Evolutionary conservation across 2,797 vertebrate genomes (phyloP).

Genomic region (Chrysolophus pictus): DNA sequence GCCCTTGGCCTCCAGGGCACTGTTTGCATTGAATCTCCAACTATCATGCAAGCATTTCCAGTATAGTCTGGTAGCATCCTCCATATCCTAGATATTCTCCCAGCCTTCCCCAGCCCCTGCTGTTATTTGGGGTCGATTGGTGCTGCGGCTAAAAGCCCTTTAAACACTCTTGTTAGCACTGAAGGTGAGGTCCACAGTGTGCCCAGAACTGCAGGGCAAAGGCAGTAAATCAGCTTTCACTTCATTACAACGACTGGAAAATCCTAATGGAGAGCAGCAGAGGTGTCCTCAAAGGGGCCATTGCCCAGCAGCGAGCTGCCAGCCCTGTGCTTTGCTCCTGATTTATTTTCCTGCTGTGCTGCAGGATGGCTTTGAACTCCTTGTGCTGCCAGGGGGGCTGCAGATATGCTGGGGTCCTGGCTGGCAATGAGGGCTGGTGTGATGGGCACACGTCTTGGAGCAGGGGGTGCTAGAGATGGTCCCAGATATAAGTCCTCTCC

Average conservation of each 20-base stretch:
- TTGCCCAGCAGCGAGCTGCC: neutral
- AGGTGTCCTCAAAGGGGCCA: slow-evolving; percentile 48
- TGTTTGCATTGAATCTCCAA: slow-evolving; percentile 55
- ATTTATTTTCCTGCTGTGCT: slow-evolving; percentile 12
- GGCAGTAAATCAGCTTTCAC: slow-evolving; percentile 55
- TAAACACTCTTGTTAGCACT: neutral
- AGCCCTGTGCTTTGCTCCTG: neutral
- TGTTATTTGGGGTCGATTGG: neutral
- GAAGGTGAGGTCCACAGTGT: neutral
- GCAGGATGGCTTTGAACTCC: neutral
- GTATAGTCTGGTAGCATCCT: neutral
- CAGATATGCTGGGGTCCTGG: neutral
- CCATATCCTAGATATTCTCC: slow-evolving; percentile 10
- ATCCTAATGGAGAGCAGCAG: neutral
- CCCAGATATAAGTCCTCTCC: neutral
- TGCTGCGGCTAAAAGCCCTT: neutral
- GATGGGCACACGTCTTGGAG: neutral
- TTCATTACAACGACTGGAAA: slow-evolving; percentile 26
- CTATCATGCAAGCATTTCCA: slow-evolving; percentile 22
- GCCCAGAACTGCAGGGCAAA: neutral
- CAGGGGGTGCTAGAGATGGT: neutral
- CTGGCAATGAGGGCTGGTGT: neutral
- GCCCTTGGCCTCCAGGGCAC: neutral
- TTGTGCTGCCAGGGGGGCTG: accelerated
- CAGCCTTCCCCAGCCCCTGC: neutral